Conservation (phyloP, 23 tunicate genomes). For the Ciona savignyi region DNA sequence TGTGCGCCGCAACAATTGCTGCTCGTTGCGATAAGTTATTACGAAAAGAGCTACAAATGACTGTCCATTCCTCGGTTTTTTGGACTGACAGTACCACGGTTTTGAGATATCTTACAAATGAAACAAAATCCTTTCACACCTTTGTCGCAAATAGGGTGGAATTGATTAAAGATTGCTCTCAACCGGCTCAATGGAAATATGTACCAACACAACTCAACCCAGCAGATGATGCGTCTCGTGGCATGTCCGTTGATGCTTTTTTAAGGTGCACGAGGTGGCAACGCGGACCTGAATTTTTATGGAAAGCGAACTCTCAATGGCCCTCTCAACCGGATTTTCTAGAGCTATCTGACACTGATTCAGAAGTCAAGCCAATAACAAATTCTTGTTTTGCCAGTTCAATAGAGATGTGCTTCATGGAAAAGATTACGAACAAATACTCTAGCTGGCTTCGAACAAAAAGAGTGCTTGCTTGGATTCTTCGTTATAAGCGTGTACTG, state of each 20-base stretch:
- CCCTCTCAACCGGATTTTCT: slow-evolving; percentile 23
- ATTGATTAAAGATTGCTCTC: slow-evolving; percentile 14
- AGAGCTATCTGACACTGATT: slow-evolving; percentile 1
- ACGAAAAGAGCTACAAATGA: slow-evolving; percentile 19
- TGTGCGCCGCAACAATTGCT: slow-evolving; percentile 35
- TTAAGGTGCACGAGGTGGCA: slow-evolving; percentile 18
- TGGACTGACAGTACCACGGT: slow-evolving; percentile 63
- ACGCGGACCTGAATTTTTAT: no score
- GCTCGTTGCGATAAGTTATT: slow-evolving; percentile 4
- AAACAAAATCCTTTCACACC: slow-evolving; percentile 17
- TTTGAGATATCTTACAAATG: slow-evolving; percentile 21
- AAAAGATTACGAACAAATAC: background rate
- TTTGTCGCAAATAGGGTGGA: slow-evolving; percentile 59
- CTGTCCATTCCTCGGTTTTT: slow-evolving; percentile 10
- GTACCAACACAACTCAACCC: slow-evolving; percentile 32
- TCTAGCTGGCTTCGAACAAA: slow-evolving; percentile 27
- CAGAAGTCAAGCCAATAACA: slow-evolving; percentile 19
- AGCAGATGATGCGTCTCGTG: slow-evolving; percentile 36
- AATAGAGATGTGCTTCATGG: slow-evolving; percentile 6
- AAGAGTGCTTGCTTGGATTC: slow-evolving; percentile 16
- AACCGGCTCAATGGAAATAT: slow-evolving; percentile 29
- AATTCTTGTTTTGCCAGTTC: background rate
- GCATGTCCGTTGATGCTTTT: slow-evolving; percentile 22
- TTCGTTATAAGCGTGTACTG: slow-evolving; percentile 12
- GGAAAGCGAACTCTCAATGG: no score